Conservation (phyloP, 2,797 vertebrate genomes). For the Rhyacichthys aspro region DNA sequence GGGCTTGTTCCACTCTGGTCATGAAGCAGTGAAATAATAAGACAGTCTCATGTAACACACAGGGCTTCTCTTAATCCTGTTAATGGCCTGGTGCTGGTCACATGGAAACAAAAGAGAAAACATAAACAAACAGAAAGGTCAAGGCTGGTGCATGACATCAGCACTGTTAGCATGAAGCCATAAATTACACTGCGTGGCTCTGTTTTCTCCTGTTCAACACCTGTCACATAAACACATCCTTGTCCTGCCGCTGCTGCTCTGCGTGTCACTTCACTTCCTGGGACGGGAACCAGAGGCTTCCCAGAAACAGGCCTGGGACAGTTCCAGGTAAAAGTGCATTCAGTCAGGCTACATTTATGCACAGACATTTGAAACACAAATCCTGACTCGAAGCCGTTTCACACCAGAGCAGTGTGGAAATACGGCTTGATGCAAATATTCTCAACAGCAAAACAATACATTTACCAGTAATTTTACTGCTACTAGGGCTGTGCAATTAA, state of each 20-base stretch:
- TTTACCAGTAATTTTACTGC: background rate
- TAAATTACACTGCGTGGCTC: conserved; percentile 33
- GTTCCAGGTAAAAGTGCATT: conserved; percentile 1
- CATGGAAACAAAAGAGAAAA: conserved; percentile 5
- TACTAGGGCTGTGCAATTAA: too few species aligned
- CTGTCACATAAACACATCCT: conserved; percentile 52
- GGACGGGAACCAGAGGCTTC: conserved; percentile 25
- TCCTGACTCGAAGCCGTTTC: background rate
- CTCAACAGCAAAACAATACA: background rate
- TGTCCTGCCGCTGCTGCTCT: conserved; percentile 6
- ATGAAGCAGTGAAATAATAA: background rate
- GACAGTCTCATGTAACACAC: background rate
- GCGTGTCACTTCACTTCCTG: conserved; percentile 38
- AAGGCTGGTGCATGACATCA: conserved; percentile 24
- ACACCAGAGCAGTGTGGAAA: background rate
- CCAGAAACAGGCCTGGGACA: conserved; percentile 16
- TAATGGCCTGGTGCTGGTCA: background rate
- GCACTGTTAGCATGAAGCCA: background rate
- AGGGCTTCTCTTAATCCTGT: background rate
- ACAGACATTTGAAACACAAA: background rate
- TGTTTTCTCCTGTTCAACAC: conserved; percentile 35
- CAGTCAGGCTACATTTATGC: background rate
- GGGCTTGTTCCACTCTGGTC: too few species aligned
- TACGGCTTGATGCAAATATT: background rate
- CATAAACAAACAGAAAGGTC: conserved; percentile 18